Conservation (phyloP, 2,113 vertebrate species). For the Peromyscus californicus region DNA sequence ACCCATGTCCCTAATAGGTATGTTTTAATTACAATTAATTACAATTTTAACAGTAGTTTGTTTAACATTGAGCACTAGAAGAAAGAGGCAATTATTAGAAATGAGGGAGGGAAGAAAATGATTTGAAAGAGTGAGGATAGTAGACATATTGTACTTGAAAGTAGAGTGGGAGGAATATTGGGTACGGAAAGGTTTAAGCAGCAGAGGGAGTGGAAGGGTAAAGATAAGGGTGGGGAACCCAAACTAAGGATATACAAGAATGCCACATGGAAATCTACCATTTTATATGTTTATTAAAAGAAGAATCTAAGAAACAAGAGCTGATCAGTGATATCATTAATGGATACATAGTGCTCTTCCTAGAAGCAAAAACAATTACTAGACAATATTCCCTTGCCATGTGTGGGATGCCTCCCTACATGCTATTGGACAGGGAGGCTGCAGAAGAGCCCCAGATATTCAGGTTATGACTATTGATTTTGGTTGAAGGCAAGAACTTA, state of each 20-base stretch:
- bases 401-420: neutral
- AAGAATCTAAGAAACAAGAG: neutral
- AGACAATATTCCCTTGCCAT: neutral
- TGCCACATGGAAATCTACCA: neutral
- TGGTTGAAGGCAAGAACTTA: neutral
- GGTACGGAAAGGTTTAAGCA: neutral
- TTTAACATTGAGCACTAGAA: neutral
- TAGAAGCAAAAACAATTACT: neutral
- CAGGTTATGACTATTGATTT: neutral
- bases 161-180: neutral
- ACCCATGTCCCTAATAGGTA: neutral
- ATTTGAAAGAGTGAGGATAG: neutral
- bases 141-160: neutral
- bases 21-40: neutral
- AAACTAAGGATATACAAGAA: neutral
- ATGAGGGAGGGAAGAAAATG: neutral
- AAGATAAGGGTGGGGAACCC: neutral
- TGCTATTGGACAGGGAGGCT: neutral
- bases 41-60: neutral
- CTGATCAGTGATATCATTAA: neutral
- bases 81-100: neutral
- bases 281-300: too few relatives aligned
- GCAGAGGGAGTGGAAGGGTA: neutral
- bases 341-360: neutral
- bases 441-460: neutral